Percentiles rank a stretch among this genome's conserved stretches.
These are phyloP conservation scores for Mesorhabditis sp. DNA, from an alignment of 2,888 invertebrate species.

Conservation along the genomic window DNA sequence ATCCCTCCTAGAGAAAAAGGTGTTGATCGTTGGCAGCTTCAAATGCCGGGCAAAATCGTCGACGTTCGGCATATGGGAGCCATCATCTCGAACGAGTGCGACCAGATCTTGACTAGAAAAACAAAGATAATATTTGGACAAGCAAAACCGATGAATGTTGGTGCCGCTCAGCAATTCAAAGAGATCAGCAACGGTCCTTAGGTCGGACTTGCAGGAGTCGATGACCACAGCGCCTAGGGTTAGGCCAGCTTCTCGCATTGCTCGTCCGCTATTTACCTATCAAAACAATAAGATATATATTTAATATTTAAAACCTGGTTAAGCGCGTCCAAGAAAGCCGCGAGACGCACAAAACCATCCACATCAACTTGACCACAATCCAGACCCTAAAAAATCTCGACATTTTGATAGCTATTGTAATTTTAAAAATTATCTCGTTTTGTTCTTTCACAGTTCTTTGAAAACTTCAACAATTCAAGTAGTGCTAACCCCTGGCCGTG, in stretches of 20 bases:
- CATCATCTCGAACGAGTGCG: constrained; percentile 48
- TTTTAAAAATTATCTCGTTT: background rate
- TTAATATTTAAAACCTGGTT: constrained; percentile 30
- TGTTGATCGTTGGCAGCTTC: constrained; percentile 43
- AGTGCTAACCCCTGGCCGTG: no score
- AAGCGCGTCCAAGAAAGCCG: constrained; percentile 45
- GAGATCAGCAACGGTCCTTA: constrained; percentile 49
- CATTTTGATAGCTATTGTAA: background rate
- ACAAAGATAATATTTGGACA: background rate
- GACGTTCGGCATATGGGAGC: constrained; percentile 43
- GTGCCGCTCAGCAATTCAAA: constrained; percentile 50
- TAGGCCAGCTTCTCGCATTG: constrained; percentile 12
- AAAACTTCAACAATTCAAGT: background rate
- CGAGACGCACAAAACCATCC: constrained; percentile 44
- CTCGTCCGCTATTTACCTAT: background rate
- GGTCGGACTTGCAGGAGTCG: constrained; percentile 47
- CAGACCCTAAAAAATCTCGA: constrained; percentile 27
- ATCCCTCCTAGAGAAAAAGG: constrained; percentile 31
- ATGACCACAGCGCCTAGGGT: constrained; percentile 47
- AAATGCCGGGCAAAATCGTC: constrained; percentile 41
- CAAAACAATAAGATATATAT: constrained; percentile 16
- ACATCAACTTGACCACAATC: constrained; percentile 51
- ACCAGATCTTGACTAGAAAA: constrained; percentile 37
- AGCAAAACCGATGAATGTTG: constrained; percentile 40
- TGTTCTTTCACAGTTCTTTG: background rate